Conservation (phyloP, 1,140 invertebrate species). For the Asobara japonica region DNA sequence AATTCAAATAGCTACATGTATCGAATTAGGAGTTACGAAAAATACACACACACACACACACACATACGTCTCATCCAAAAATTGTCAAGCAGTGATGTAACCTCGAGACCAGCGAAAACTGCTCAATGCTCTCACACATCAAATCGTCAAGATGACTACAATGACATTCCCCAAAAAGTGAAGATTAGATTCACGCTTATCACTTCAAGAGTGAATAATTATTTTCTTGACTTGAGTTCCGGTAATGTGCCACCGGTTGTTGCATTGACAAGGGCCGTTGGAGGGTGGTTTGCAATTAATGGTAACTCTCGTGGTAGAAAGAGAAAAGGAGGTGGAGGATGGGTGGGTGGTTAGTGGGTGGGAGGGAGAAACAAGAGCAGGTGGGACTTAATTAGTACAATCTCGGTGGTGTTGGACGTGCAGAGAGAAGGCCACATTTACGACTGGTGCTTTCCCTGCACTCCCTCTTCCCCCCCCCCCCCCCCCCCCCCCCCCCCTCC, state of each 20-base stretch:
- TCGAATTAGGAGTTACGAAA: no score
- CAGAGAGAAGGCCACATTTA: constrained; percentile 8
- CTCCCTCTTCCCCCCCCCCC: not conserved
- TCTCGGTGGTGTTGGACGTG: constrained; percentile 39
- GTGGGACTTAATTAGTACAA: constrained; percentile 51
- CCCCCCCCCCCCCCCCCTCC: not conserved
- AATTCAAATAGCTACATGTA: no score
- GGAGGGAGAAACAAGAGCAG: constrained; percentile 3
- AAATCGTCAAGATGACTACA: no score
- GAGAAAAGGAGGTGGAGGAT: not conserved
- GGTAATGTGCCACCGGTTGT: not conserved
- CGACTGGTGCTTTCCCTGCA: not conserved
- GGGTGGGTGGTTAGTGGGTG: not conserved
- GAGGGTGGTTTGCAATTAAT: constrained; percentile 17
- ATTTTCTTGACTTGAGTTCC: not conserved
- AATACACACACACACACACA: no score
- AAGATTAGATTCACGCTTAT: no score
- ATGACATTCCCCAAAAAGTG: no score
- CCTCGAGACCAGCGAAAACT: no score
- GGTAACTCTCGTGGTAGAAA: not conserved
- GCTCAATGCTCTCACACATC: no score
- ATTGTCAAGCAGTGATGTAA: no score
- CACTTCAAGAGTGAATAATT: no score
- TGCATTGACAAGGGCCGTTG: constrained; percentile 12
- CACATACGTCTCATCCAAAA: no score